Evolutionary conservation across 2,113 vertebrate species (phyloP).

Genomic region (Neolamprologus modestus): DNA sequence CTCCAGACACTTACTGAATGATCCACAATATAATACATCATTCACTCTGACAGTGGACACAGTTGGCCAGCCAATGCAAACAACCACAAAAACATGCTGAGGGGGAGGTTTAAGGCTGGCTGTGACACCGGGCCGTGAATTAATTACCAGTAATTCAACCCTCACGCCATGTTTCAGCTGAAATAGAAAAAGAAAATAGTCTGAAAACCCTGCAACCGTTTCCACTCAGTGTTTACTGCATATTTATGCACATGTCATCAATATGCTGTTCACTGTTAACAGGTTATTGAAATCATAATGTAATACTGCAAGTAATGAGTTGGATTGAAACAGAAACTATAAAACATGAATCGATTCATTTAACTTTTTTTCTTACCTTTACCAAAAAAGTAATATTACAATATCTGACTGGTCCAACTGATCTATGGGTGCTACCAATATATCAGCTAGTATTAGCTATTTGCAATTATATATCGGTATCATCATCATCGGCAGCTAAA

Average conservation of each 20-base stretch:
- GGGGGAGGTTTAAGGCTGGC: neutral
- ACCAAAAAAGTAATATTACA: neutral
- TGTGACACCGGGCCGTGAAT: neutral
- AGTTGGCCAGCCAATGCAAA: neutral
- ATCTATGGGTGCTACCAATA: neutral
- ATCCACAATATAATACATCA: neutral
- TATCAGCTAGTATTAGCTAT: neutral
- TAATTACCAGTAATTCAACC: neutral
- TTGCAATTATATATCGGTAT: neutral
- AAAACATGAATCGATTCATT: neutral
- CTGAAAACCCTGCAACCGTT: neutral
- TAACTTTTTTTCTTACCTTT: neutral
- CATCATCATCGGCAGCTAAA: fast-evolving
- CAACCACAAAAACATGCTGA: neutral
- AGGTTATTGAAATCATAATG: neutral
- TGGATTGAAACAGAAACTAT: neutral
- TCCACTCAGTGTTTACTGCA: neutral
- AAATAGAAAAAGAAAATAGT: neutral
- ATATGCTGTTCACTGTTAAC: neutral
- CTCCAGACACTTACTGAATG: neutral
- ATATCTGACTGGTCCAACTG: neutral
- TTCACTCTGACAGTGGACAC: neutral
- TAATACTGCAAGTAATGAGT: neutral
- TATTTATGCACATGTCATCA: neutral
- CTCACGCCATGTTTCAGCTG: neutral